Evolutionary conservation across 2,888 invertebrate species (phyloP).

Genomic region (Notocelia uddmanniana): DNA sequence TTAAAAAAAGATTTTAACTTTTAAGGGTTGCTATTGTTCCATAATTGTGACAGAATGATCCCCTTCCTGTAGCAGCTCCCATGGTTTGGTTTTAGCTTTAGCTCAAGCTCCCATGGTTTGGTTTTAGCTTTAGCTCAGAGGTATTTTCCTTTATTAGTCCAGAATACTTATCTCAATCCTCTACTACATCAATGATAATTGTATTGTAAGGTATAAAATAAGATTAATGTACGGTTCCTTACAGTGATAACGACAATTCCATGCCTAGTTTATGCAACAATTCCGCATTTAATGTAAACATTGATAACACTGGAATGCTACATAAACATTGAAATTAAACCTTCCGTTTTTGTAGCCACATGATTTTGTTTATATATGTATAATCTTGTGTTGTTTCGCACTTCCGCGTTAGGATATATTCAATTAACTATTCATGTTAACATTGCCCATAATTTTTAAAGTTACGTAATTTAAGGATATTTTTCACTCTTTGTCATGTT

Average conservation of each 20-base stretch:
- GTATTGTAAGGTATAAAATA: neutral
- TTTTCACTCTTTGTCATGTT: neutral
- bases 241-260: neutral
- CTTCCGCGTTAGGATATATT: too few relatives aligned
- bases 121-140: too few relatives aligned
- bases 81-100: too few relatives aligned
- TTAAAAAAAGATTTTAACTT: too few relatives aligned
- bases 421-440: too few relatives aligned
- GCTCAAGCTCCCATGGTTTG: too few relatives aligned
- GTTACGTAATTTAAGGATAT: neutral
- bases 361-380: neutral
- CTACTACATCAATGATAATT: neutral
- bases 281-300: neutral
- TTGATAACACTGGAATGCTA: neutral
- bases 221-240: slow-evolving; percentile 4
- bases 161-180: neutral
- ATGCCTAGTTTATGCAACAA: neutral
- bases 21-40: too few relatives aligned
- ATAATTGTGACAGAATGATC: too few relatives aligned
- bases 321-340: neutral
- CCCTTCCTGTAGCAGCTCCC: too few relatives aligned
- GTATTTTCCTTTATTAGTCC: neutral
- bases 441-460: neutral
- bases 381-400: neutral
- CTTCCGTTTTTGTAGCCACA: neutral